These are phyloP conservation scores for Myrmecobius fasciatus DNA, from an alignment of 2,113 vertebrate species.

Conservation along the genomic window DNA sequence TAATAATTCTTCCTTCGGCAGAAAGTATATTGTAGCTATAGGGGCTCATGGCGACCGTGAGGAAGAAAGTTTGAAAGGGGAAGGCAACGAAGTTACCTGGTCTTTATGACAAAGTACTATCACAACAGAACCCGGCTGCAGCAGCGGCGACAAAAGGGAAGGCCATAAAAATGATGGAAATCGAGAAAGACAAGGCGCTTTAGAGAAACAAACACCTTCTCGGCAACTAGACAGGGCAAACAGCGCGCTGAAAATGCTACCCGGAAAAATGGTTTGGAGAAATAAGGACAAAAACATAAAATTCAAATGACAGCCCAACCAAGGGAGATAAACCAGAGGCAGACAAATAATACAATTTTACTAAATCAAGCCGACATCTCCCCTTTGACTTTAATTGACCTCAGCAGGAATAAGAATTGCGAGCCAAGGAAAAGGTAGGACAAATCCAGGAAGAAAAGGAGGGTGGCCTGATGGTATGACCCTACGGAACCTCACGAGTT, in stretches of 20 bases:
- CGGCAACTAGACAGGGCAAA: conserved; percentile 75
- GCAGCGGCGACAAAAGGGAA: conserved; percentile 79
- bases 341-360: conserved; percentile 81
- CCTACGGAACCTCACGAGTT: neutral
- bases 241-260: conserved; percentile 72
- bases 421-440: conserved; percentile 68
- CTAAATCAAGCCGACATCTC: conserved; percentile 80
- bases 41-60: conserved; percentile 75
- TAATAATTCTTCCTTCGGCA: conserved; percentile 56
- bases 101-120: conserved; percentile 83
- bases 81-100: conserved; percentile 76
- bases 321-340: conserved; percentile 81
- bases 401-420: conserved; percentile 65
- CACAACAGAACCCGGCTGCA: conserved; percentile 82
- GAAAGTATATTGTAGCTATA: conserved; percentile 69
- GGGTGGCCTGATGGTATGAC: neutral
- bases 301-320: conserved; percentile 83
- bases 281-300: conserved; percentile 84
- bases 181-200: conserved; percentile 82
- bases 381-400: conserved; percentile 80
- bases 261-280: conserved; percentile 72
- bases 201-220: conserved; percentile 83
- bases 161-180: conserved; percentile 84
- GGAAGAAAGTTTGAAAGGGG: conserved; percentile 82
- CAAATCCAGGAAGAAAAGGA: conserved; percentile 19